phyloP scores from a whole-genome alignment of 2,797 vertebrate genomes.

The Amphiprion clarkii region DNA sequence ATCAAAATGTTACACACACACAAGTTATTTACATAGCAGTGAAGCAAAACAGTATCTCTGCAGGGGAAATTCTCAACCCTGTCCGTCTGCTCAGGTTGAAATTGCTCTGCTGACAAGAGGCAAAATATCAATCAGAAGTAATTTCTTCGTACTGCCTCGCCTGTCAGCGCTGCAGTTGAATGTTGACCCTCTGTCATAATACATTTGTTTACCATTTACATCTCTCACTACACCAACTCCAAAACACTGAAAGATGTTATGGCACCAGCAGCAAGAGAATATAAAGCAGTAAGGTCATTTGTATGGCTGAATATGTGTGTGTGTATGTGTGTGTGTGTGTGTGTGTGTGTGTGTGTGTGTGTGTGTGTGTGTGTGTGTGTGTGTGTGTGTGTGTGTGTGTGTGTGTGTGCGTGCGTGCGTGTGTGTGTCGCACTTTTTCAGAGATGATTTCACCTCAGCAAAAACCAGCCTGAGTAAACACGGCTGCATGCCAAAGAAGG shows the following conservation, averaged over 20 bases:
- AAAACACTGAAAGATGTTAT: slow-evolving; percentile 46
- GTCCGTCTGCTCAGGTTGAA: slow-evolving; percentile 64
- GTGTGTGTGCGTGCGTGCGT: slow-evolving; percentile 2
- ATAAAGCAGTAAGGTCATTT: slow-evolving; percentile 44
- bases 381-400: not conserved
- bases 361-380: too few species aligned
- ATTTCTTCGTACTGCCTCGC: slow-evolving; percentile 64
- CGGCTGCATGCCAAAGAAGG: slow-evolving; percentile 4
- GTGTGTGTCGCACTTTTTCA: not conserved
- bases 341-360: slow-evolving; percentile 6
- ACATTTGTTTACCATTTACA: slow-evolving; percentile 78
- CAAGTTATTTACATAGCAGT: slow-evolving; percentile 68
- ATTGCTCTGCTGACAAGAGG: slow-evolving; percentile 73
- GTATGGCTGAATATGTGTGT: not conserved
- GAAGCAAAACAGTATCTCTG: slow-evolving; percentile 61
- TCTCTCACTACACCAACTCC: slow-evolving; percentile 56
- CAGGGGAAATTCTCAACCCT: slow-evolving; percentile 67
- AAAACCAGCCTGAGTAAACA: slow-evolving; percentile 9
- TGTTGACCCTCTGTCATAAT: slow-evolving; percentile 77
- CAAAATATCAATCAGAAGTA: slow-evolving; percentile 78
- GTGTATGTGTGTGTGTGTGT: too few species aligned
- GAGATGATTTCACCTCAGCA: slow-evolving; percentile 28
- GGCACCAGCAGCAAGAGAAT: slow-evolving; percentile 43
- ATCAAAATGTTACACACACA: slow-evolving; percentile 75
- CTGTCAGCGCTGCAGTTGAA: slow-evolving; percentile 61